Percentiles rank a stretch among this genome's conserved stretches.
These are phyloP conservation scores for Hydrocynus forskahlii DNA, from an alignment of 2,797 vertebrate genomes.

Conservation along the genomic window DNA sequence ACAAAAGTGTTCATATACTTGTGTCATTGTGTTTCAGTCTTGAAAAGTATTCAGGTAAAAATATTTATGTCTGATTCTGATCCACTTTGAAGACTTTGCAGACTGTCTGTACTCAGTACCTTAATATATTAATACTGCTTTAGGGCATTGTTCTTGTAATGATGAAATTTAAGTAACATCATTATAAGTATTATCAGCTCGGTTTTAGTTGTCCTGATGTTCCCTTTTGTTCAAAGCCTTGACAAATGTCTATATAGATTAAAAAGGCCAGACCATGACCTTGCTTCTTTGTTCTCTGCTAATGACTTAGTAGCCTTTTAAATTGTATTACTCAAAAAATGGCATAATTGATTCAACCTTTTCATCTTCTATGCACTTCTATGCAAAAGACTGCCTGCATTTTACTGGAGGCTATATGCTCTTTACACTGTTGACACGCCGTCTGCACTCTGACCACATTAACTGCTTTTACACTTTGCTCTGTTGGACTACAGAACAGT, in stretches of 20 bases:
- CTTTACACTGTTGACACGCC: neutral
- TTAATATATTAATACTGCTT: neutral
- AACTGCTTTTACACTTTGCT: too few species aligned
- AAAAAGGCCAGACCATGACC: neutral
- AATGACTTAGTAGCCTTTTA: neutral
- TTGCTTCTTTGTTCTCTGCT: neutral
- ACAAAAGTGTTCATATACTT: too few species aligned
- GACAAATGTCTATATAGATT: conserved; percentile 1
- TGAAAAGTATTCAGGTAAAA: too few species aligned
- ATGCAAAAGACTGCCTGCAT: neutral
- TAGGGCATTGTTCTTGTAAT: neutral
- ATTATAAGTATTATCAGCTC: neutral
- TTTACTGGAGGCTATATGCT: neutral
- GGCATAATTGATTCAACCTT: neutral
- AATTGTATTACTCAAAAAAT: neutral
- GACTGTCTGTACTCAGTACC: neutral
- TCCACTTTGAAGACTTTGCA: too few species aligned
- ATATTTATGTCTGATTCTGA: too few species aligned
- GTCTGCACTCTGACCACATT: neutral
- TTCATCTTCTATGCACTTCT: neutral
- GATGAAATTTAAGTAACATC: neutral
- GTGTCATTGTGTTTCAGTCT: too few species aligned
- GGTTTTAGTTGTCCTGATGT: neutral
- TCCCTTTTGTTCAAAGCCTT: neutral
- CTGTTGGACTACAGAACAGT: too few species aligned